Conservation (phyloP, 2,113 vertebrate genomes). For the Boulengeromyrus knoepffleri region DNA sequence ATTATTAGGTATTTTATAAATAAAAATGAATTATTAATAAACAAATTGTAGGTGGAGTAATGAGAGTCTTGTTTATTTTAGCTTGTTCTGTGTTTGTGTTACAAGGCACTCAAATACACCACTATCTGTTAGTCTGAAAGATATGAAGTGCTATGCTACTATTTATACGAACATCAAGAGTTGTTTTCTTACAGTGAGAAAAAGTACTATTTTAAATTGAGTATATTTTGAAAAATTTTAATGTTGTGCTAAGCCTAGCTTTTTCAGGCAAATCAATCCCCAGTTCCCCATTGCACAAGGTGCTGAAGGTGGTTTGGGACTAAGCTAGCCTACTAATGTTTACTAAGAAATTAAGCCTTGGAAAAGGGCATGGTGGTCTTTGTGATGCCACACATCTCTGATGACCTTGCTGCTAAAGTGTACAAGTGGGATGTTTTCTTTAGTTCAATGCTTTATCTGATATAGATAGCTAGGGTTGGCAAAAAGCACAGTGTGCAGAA, state of each 20-base stretch:
- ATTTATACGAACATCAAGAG: conserved; percentile 40
- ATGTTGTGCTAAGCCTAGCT: not conserved
- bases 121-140: conserved; percentile 17
- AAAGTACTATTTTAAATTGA: conserved; percentile 46
- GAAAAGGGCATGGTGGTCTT: not conserved
- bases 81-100: conserved; percentile 22
- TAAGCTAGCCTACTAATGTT: not conserved
- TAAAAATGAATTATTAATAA: conserved; percentile 18
- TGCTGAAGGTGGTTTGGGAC: not conserved
- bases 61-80: conserved; percentile 25
- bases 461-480: not conserved
- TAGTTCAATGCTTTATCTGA: not conserved
- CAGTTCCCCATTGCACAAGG: not conserved
- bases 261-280: not conserved
- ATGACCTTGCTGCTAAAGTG: not conserved
- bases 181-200: conserved; percentile 31
- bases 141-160: conserved; percentile 25
- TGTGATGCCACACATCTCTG: not conserved
- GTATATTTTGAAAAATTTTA: conserved; percentile 40
- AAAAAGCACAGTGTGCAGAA: not conserved
- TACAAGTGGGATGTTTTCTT: not conserved
- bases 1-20: conserved; percentile 39
- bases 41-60: conserved; percentile 22
- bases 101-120: conserved; percentile 15
- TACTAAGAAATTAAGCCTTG: not conserved